Percentiles rank a stretch among this genome's conserved stretches.
These are phyloP conservation scores for Etia nguti DNA, from an alignment of 2,113 vertebrate species.

Conservation along the genomic window DNA sequence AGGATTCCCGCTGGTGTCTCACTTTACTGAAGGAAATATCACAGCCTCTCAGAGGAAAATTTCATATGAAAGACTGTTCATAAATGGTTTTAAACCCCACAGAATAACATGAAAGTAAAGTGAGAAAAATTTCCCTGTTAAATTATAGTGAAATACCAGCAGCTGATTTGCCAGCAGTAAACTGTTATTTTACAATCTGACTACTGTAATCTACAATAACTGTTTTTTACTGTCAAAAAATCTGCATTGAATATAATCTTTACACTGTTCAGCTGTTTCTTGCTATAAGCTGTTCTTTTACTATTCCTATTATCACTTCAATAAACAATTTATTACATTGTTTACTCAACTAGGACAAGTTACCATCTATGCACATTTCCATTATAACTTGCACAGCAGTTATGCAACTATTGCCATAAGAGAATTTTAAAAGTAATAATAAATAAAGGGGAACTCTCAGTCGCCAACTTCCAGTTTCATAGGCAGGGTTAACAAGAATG, in stretches of 20 bases:
- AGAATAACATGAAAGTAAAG: not conserved
- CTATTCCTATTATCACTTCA: not conserved
- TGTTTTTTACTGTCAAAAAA: not conserved
- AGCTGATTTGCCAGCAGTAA: not conserved
- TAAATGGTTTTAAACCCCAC: not conserved
- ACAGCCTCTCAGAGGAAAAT: not conserved
- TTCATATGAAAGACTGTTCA: not conserved
- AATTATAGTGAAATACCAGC: not conserved
- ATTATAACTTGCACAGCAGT: not conserved
- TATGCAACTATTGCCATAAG: not conserved
- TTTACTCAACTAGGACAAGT: not conserved
- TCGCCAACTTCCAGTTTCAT: not conserved
- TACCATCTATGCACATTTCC: not conserved
- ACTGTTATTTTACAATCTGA: not conserved
- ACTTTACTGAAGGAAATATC: not conserved
- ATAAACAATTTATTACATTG: not conserved
- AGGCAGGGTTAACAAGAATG: not conserved
- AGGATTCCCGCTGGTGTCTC: not conserved
- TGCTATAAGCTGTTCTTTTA: not conserved
- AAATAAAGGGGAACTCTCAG: too few species aligned
- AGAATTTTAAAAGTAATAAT: not conserved
- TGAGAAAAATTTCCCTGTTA: not conserved
- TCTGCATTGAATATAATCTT: not conserved
- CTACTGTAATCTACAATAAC: not conserved
- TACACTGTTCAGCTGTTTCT: not conserved